A percentile compares a stretch with the other conserved stretches of the same genome.
phyloP scores from a whole-genome alignment of 2,113 vertebrate genomes.

The Coryphaenoides rupestris region DNA sequence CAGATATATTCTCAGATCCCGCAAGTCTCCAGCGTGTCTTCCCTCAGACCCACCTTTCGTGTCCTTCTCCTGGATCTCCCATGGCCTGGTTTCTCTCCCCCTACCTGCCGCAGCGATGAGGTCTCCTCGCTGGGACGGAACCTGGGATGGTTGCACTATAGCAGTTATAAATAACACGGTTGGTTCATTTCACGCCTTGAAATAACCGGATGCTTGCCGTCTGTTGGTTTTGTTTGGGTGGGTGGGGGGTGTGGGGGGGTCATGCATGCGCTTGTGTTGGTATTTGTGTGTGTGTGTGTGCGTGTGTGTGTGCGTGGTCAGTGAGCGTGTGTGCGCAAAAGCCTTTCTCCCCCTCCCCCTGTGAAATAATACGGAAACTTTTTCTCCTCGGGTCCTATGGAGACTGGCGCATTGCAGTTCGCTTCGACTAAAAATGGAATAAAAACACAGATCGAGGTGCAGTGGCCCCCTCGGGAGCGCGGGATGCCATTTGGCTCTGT shows the following conservation, averaged over 20 bases:
- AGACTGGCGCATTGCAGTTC: too few relatives aligned
- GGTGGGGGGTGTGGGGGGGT: too few relatives aligned
- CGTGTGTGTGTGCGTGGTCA: neutral
- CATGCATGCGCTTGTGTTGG: neutral
- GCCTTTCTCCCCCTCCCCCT: too few relatives aligned
- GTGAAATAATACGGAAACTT: too few relatives aligned
- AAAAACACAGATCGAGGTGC: too few relatives aligned
- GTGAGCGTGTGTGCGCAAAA: neutral
- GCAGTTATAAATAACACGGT: slow-evolving; percentile 19
- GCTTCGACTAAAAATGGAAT: too few relatives aligned
- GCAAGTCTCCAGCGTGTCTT: slow-evolving; percentile 1
- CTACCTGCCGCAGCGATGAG: slow-evolving; percentile 12
- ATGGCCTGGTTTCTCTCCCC: slow-evolving; percentile 37
- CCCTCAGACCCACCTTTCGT: neutral
- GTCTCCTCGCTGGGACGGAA: slow-evolving; percentile 3
- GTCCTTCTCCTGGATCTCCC: slow-evolving; percentile 6
- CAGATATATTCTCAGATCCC: too few relatives aligned
- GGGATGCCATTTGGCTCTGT: too few relatives aligned
- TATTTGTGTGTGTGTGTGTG: neutral
- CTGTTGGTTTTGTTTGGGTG: slow-evolving; percentile 1
- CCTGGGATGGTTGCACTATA: slow-evolving; percentile 24
- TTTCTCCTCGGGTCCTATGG: too few relatives aligned
- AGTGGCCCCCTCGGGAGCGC: too few relatives aligned
- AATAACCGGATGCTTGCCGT: slow-evolving; percentile 7
- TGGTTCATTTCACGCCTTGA: slow-evolving; percentile 29